Base-by-base conservation (phyloP, 2,888 invertebrate genomes). In the Ptilodon capucinus region DNA sequence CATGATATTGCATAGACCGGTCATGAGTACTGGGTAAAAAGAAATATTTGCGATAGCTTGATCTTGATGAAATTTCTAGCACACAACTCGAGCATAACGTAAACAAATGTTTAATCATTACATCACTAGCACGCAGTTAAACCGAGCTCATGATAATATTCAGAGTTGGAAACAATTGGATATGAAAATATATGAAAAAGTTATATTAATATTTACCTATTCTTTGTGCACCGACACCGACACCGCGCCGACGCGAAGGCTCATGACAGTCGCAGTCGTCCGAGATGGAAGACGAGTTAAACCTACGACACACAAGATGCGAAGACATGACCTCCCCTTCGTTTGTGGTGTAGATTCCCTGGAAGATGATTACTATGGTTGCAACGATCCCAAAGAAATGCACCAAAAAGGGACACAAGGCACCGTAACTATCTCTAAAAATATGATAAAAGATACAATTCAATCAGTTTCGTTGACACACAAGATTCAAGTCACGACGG, bases 341-440 rank as follows among this genome's bases (percentile, higher is more conserved):
- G 32, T 40, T 17, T 46, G 48, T 17, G 45, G 52, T 13, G 21
- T 46, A 36, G 42, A 48, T 38, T 43, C 43, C 1, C 34, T 46
- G 19, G 46, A 43, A 46, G 43, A 44, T 14, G 35, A 46, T 34
- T 48, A 48, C 17, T 41, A 43, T 9, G 32, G 16, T n/a, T 48
- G 40, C 6, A 30, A 1, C 8, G 7, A 23, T n/a, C n/a, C n/a
- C 4, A 23, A 7, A 8, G 23, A 23, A 23, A 23, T 9, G 7
- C 8, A 8, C 9, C 23, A 23, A 4, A 23, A 7, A 2, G 23
- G 7, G 7, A 23, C 7, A 7, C 23, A 8, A 23, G 28, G n/a
- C 7, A n/a, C 4, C 3, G 4, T 1, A 28, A 28, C 28, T 28
- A 28, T n/a, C n/a, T 2, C 11, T 11, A 11, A 28, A 28, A 28